Evolutionary conservation across 2,888 invertebrate species (phyloP), one percentile per base, ranked within the genome.

Genomic region (Amblyjoppa fuscipennis): DNA sequence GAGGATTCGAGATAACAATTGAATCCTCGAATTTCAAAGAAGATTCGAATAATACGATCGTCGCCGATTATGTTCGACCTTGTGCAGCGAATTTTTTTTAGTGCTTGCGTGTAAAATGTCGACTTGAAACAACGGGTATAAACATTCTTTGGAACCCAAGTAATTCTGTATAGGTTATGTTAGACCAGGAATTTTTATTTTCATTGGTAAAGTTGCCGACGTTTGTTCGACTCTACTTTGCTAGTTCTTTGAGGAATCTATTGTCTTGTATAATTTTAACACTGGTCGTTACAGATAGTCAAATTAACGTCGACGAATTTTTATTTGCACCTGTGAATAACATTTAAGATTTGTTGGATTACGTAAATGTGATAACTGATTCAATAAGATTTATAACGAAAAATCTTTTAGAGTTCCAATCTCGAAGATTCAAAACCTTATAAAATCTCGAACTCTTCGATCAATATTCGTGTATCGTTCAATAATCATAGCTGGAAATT

Each of bases 141-240:
- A 59, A 25, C 3, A 59, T 16, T 59, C 28, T 73, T 3, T 11
- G 13, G 2, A 25, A 20, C 34, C 13, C 16, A 6, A 51, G n/a
- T 56, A 16, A 34, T 59, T 59, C 59, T n/a, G 59, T 38, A 13
- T 9, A 59, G 59, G 73, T 73, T 73, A 73, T 73, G 73, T 41
- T 20, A 13, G 16, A 11, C 7, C 25, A 59, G 25, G 1, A 2
- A 25, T 56, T 73, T 38, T 41, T 25, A 25, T 41, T 41, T 73
- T 38, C 25, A 28, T 3, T 25, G 20, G 20, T 11, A n/a, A 0
- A 13, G 16, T 56, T 38, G 20, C 3, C 16, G 34, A 6, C n/a
- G n/a, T 38, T 56, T 34, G 31, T 73, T 73, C n/a, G 16, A 41
- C 25, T 20, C 1, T 25, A 25, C 1, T 38, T 9, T 20, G 25